These are phyloP conservation scores for Psittacus erithacus DNA, from an alignment of 2,113 vertebrate species.

Conservation along the genomic window DNA sequence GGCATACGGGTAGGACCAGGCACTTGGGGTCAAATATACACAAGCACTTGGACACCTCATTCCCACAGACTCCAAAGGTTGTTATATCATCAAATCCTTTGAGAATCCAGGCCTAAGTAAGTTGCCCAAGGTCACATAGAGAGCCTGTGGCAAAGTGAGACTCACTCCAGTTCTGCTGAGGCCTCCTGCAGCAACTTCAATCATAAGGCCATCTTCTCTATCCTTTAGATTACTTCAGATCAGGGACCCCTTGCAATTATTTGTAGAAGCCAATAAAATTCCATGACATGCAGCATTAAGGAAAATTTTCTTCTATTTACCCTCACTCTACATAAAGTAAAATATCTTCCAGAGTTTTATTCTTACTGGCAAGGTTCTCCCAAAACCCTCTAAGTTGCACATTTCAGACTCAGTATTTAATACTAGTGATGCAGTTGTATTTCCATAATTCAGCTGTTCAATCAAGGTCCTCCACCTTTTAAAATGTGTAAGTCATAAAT, in stretches of 20 bases:
- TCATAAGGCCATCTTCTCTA: neutral
- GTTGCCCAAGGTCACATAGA: neutral
- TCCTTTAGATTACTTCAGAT: neutral
- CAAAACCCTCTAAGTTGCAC: neutral
- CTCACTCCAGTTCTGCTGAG: neutral
- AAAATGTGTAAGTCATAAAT: slow-evolving; percentile 32
- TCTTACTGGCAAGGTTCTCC: neutral
- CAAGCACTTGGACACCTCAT: neutral
- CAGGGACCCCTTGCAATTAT: neutral
- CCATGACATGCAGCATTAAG: neutral
- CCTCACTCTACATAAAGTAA: neutral
- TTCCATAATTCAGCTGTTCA: slow-evolving; percentile 55
- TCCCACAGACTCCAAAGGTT: neutral
- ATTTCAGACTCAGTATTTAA: slow-evolving; percentile 26
- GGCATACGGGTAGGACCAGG: neutral
- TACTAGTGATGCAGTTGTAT: neutral
- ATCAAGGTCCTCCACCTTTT: slow-evolving; percentile 31
- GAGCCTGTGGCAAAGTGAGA: neutral
- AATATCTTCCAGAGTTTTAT: neutral
- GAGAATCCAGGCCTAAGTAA: neutral
- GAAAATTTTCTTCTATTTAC: slow-evolving; percentile 3
- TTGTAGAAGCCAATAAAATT: neutral
- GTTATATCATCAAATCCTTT: neutral
- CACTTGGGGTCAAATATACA: neutral
- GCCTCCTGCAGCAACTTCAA: neutral